Percentiles rank a stretch among this genome's conserved stretches.
Conservation (phyloP, 1,140 invertebrate species). For the Drosophila athabasca region DNA sequence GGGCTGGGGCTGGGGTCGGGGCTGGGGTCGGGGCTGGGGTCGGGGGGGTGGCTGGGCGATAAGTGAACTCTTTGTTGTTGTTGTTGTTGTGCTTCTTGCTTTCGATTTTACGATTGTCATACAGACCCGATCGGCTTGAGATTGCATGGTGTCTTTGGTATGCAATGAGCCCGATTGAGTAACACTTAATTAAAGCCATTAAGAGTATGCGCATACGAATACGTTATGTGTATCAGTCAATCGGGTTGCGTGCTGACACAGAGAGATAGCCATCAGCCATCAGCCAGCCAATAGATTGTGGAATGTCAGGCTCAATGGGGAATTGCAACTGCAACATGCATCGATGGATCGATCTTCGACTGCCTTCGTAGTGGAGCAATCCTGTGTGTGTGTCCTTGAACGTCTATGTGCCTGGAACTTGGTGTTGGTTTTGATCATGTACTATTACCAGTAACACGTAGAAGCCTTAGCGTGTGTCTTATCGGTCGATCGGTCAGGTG, state of each 20-base stretch:
- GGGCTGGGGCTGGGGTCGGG: neutral
- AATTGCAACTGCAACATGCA: too few species aligned
- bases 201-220: slow-evolving; percentile 13
- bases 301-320: too few species aligned
- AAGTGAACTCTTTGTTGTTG: slow-evolving; percentile 30
- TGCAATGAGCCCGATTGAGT: slow-evolving; percentile 48
- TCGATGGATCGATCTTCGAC: too few species aligned
- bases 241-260: slow-evolving; percentile 32
- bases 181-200: slow-evolving; percentile 62
- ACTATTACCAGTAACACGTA: too few species aligned
- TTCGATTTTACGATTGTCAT: slow-evolving; percentile 59
- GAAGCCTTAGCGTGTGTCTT: too few species aligned
- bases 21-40: slow-evolving; percentile 1
- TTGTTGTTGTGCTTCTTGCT: slow-evolving; percentile 39
- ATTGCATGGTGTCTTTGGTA: slow-evolving; percentile 31
- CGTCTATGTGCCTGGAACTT: too few species aligned
- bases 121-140: slow-evolving; percentile 4
- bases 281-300: too few species aligned
- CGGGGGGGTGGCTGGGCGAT: slow-evolving; percentile 24
- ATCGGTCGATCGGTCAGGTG: too few species aligned
- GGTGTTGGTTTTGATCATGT: too few species aligned
- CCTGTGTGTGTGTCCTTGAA: too few species aligned
- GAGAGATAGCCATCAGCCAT: slow-evolving; percentile 1
- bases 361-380: too few species aligned
- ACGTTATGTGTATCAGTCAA: slow-evolving; percentile 8